These are phyloP conservation scores for Oreortyx pictus DNA, from an alignment of 2,797 vertebrate genomes.

Conservation along the genomic window DNA sequence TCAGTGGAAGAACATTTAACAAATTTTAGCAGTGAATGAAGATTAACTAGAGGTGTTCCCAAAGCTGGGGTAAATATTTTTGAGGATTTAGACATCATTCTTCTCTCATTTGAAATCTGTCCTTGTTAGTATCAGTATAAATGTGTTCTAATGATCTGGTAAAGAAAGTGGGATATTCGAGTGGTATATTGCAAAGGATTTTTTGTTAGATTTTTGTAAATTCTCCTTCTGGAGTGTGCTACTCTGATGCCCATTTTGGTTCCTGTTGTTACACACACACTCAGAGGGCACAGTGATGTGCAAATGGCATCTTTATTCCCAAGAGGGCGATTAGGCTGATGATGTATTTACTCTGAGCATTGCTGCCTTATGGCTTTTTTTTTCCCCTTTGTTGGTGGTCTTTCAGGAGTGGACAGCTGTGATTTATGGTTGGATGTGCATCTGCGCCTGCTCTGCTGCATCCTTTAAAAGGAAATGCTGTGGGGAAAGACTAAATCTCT, in stretches of 20 bases:
- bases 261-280: not conserved
- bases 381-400: slow-evolving; percentile 14
- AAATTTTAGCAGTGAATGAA: not conserved
- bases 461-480: slow-evolving; percentile 31
- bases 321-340: not conserved
- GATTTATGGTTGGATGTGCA: slow-evolving; percentile 29
- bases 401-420: not conserved
- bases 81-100: not conserved
- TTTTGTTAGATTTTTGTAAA: not conserved
- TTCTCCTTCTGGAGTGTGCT: not conserved
- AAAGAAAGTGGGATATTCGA: not conserved
- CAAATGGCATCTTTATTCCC: not conserved
- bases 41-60: not conserved
- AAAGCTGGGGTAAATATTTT: not conserved
- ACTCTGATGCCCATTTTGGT: not conserved
- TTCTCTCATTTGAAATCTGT: not conserved
- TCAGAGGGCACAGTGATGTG: not conserved
- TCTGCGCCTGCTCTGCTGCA: not conserved
- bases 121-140: not conserved
- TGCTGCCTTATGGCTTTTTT: slow-evolving; percentile 16
- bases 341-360: slow-evolving; percentile 13
- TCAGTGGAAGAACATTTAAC: not conserved
- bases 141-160: not conserved
- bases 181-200: not conserved
- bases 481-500: not conserved